A percentile compares a stretch with the other conserved stretches of the same genome.
Evolutionary conservation across 2,888 invertebrate species (phyloP).

Genomic region (Callyntrura guangdongensis): DNA sequence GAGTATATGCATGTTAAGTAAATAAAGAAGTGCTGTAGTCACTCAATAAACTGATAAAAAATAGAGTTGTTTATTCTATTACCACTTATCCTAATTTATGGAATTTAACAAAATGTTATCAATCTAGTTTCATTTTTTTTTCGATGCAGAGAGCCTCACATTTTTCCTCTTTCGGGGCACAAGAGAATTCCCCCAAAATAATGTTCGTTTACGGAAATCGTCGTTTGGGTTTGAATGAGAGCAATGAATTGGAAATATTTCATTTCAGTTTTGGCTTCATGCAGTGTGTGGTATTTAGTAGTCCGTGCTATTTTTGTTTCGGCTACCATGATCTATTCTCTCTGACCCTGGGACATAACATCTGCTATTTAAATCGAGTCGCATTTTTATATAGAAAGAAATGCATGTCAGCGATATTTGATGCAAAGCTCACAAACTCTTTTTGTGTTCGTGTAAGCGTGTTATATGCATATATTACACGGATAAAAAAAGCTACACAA

Average conservation of each 20-base stretch:
- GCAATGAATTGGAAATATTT: slow-evolving; percentile 39
- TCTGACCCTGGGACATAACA: slow-evolving; percentile 12
- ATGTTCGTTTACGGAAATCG: slow-evolving; percentile 1
- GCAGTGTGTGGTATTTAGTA: not conserved
- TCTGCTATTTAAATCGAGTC: slow-evolving; percentile 14
- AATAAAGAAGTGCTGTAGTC: slow-evolving; percentile 41
- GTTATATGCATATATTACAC: slow-evolving; percentile 10
- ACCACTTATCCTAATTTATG: slow-evolving; percentile 42
- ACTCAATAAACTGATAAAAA: slow-evolving; percentile 52
- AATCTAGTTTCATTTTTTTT: not conserved
- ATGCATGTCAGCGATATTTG: not conserved
- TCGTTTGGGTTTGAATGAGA: slow-evolving; percentile 21
- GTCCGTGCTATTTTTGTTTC: slow-evolving; percentile 24
- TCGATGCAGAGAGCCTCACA: not conserved
- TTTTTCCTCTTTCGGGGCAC: not conserved
- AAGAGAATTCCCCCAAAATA: not conserved
- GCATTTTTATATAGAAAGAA: not conserved
- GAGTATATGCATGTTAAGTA: slow-evolving; percentile 37
- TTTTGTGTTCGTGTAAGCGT: not conserved
- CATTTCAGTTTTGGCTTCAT: not conserved
- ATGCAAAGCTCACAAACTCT: not conserved
- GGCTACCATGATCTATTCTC: not conserved
- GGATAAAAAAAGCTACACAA: not conserved
- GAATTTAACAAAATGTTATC: slow-evolving; percentile 11
- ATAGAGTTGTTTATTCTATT: slow-evolving; percentile 3